Evolutionary conservation across 2,888 invertebrate species (phyloP).

Genomic region (Lasioglossum zephyrum): DNA sequence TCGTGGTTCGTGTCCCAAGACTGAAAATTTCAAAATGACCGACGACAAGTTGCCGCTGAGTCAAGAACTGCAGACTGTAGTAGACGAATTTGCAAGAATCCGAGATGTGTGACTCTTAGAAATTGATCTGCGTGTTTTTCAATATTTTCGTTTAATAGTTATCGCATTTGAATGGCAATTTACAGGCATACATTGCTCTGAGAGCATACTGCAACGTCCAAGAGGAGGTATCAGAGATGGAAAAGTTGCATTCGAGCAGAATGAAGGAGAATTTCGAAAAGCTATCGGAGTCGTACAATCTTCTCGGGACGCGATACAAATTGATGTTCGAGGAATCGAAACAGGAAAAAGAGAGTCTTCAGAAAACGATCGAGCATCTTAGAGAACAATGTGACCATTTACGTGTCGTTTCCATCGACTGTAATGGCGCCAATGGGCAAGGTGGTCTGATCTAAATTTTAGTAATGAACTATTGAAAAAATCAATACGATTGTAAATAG

Average conservation of each 20-base stretch:
- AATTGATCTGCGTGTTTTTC: background rate
- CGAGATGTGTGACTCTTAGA: conserved; percentile 27
- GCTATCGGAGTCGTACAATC: background rate
- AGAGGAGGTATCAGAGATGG: conserved; percentile 16
- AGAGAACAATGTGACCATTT: conserved; percentile 48
- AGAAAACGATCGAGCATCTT: conserved; percentile 28
- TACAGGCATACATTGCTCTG: conserved; percentile 44
- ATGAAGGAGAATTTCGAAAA: conserved; percentile 28
- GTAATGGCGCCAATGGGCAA: conserved; percentile 30
- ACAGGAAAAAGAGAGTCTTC: conserved; percentile 10
- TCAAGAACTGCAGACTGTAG: conserved; percentile 19
- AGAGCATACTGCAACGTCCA: conserved; percentile 32
- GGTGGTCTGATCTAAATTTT: conserved; percentile 16
- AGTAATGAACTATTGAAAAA: no score
- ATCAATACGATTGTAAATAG: no score
- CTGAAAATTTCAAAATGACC: conserved; percentile 24
- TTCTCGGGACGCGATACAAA: conserved; percentile 28
- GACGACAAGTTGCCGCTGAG: background rate
- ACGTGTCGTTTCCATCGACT: conserved; percentile 2
- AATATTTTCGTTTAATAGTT: background rate
- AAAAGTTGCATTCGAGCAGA: conserved; percentile 18
- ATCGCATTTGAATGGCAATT: background rate
- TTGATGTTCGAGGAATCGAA: background rate
- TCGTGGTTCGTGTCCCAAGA: background rate
- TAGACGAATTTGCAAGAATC: conserved; percentile 42